Evolutionary conservation across 2,113 vertebrate genomes (phyloP).

Genomic region (Passer montanus): DNA sequence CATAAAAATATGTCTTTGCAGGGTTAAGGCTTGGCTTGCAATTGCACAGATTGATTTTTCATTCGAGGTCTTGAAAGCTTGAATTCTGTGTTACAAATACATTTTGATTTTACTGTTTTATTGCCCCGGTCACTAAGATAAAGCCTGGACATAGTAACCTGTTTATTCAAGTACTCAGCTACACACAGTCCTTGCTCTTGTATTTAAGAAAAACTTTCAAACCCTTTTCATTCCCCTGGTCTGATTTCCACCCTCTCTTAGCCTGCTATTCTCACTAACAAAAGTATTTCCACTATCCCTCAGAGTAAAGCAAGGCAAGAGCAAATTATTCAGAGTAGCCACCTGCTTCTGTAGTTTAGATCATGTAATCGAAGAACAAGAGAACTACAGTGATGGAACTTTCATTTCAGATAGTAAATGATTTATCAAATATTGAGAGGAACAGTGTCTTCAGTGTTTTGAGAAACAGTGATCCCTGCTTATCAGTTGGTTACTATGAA

Average conservation of each 20-base stretch:
- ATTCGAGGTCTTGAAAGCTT: not conserved
- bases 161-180: not conserved
- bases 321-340: constrained; percentile 7
- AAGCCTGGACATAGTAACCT: not conserved
- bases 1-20: not conserved
- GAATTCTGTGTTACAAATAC: not conserved
- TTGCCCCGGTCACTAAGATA: not conserved
- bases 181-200: not conserved
- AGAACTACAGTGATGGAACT: not conserved
- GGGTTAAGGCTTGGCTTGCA: not conserved
- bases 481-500: not conserved
- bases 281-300: not conserved
- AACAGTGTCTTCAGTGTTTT: not conserved
- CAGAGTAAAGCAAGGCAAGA: not conserved
- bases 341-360: not conserved
- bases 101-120: not conserved
- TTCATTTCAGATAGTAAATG: not conserved
- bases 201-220: not conserved
- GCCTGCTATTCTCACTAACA: not conserved
- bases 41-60: not conserved
- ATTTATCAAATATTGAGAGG: not conserved
- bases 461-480: not conserved
- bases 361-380: not conserved
- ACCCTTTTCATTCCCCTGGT: not conserved
- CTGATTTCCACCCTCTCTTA: not conserved